These are phyloP conservation scores for Sitta europaea DNA, from an alignment of 2,113 vertebrate species.

Conservation along the genomic window DNA sequence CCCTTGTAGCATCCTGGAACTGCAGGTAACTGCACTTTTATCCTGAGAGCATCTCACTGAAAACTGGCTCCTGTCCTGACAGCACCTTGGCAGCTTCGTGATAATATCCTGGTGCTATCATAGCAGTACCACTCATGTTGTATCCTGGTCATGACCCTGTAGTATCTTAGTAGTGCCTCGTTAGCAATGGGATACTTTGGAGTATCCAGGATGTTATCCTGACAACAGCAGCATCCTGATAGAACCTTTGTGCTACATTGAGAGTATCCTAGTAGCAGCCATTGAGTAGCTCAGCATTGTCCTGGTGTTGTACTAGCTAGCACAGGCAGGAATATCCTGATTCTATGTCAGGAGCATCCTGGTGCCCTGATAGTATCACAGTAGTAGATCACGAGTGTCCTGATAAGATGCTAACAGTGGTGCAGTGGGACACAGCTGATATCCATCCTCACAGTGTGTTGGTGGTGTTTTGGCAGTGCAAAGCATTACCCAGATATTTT, in stretches of 20 bases:
- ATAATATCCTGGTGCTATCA: neutral
- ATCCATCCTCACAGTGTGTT: neutral
- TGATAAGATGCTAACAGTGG: neutral
- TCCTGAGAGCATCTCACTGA: neutral
- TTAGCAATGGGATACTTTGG: neutral
- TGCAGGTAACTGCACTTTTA: neutral
- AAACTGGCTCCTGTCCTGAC: neutral
- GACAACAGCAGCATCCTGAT: neutral
- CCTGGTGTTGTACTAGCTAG: neutral
- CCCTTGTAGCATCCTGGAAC: neutral
- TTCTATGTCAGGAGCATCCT: neutral
- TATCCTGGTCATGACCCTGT: neutral
- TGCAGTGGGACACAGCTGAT: fast-evolving
- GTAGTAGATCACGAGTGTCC: neutral
- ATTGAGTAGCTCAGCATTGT: neutral
- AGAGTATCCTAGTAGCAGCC: neutral
- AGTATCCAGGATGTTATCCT: neutral
- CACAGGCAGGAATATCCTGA: neutral
- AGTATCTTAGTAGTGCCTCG: neutral
- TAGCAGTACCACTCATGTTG: fast-evolving
- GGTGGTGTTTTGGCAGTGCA: neutral
- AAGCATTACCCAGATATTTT: neutral
- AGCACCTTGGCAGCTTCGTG: neutral
- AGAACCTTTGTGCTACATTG: neutral
- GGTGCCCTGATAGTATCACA: neutral